These are phyloP conservation scores for Metaphire vulgaris DNA, from an alignment of 1,140 invertebrate genomes.

Conservation along the genomic window DNA sequence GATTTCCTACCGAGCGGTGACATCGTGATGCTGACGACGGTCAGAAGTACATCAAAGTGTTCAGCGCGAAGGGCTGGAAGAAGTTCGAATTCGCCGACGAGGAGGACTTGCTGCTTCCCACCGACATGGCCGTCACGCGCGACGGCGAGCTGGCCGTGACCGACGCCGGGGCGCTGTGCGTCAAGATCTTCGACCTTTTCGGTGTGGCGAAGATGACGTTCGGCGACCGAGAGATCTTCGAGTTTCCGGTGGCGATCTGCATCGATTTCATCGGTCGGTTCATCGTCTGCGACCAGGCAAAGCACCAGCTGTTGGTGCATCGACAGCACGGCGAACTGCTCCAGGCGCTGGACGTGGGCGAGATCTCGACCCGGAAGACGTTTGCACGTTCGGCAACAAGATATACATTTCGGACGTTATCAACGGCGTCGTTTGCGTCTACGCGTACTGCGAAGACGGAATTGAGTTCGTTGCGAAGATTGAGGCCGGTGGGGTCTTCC, in stretches of 20 bases:
- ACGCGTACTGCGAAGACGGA: background rate
- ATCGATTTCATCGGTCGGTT: slow-evolving; percentile 19
- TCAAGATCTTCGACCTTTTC: slow-evolving; percentile 18
- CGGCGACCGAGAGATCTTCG: slow-evolving; percentile 14
- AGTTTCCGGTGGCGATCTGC: slow-evolving; percentile 10
- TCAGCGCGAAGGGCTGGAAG: slow-evolving; percentile 1
- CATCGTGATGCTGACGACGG: slow-evolving; percentile 14
- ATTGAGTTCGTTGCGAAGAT: slow-evolving; percentile 21
- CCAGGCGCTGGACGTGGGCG: background rate
- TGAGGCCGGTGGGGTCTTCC: slow-evolving; percentile 2
- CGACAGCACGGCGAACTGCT: slow-evolving; percentile 16
- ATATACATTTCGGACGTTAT: slow-evolving; percentile 15
- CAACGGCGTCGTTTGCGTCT: slow-evolving; percentile 20
- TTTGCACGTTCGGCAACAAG: slow-evolving; percentile 17
- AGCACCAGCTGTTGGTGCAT: slow-evolving; percentile 21
- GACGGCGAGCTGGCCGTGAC: slow-evolving; percentile 25
- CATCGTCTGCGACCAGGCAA: slow-evolving; percentile 27
- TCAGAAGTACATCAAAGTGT: slow-evolving; percentile 16
- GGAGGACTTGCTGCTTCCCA: slow-evolving; percentile 19
- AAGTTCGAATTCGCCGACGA: slow-evolving; percentile 25
- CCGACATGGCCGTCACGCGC: slow-evolving; percentile 15
- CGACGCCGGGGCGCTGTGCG: background rate
- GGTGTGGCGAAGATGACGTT: slow-evolving; percentile 4
- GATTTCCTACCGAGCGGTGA: slow-evolving; percentile 17
- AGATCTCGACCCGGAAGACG: slow-evolving; percentile 4